A percentile compares a stretch with the other conserved stretches of the same genome.
Evolutionary conservation across 2,113 vertebrate genomes (phyloP).

Genomic region (Hippolais icterina): DNA sequence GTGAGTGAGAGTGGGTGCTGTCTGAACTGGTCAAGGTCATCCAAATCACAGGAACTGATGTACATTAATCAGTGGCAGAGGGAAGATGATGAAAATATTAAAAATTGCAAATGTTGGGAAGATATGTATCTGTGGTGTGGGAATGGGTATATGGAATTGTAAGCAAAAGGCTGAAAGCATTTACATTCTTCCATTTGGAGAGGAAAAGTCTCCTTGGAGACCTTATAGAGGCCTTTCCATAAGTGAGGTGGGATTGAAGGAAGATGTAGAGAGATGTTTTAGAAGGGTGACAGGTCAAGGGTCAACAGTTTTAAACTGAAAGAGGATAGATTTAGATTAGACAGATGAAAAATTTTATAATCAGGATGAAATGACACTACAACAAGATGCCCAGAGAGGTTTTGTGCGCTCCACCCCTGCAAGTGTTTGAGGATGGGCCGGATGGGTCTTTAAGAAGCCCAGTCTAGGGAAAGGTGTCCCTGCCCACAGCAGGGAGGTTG

Average conservation of each 20-base stretch:
- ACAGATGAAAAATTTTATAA: background rate
- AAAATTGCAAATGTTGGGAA: background rate
- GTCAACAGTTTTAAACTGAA: background rate
- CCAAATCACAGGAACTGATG: background rate
- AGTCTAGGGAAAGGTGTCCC: background rate
- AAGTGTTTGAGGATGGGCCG: background rate
- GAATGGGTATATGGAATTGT: background rate
- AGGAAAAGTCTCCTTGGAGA: background rate
- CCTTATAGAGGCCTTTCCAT: background rate
- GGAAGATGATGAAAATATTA: background rate
- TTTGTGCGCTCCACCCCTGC: accelerated
- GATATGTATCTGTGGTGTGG: background rate
- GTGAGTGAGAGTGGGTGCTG: background rate
- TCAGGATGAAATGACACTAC: background rate
- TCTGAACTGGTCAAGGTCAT: background rate
- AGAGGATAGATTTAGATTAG: background rate
- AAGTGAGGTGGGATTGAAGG: background rate
- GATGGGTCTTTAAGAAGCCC: background rate
- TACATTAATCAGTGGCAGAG: background rate
- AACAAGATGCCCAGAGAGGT: background rate
- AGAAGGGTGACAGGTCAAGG: background rate
- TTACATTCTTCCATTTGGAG: background rate
- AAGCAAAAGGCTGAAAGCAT: background rate
- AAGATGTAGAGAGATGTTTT: background rate
- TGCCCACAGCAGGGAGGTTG: background rate